Percentiles rank a stretch among this genome's conserved stretches.
phyloP scores from a whole-genome alignment of 2,113 vertebrate genomes.

The Pandion haliaetus region DNA sequence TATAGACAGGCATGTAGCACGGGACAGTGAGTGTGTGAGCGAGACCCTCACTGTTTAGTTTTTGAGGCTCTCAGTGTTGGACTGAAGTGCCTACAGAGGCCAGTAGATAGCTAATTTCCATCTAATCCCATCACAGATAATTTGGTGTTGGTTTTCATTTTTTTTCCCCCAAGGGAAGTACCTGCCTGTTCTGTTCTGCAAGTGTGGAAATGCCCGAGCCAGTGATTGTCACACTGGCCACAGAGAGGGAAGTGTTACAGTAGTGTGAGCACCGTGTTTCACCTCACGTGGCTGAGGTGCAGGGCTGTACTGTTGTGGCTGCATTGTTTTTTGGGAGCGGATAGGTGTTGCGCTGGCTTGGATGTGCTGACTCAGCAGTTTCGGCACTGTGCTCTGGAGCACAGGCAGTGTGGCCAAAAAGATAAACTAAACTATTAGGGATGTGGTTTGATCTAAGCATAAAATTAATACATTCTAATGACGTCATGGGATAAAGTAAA shows the following conservation, averaged over 20 bases:
- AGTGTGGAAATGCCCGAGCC: not conserved
- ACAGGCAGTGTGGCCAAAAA: not conserved
- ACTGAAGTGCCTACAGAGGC: not conserved
- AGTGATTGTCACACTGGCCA: not conserved
- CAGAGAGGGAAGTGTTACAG: not conserved
- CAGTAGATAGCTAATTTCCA: not conserved
- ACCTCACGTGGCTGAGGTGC: not conserved
- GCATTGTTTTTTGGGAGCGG: not conserved
- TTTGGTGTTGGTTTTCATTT: too few species aligned
- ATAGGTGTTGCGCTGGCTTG: not conserved
- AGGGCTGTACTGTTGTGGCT: not conserved
- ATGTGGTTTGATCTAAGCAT: not conserved
- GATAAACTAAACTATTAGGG: not conserved
- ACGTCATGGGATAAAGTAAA: not conserved
- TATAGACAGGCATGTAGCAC: not conserved
- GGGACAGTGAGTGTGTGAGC: not conserved
- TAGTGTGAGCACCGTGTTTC: not conserved
- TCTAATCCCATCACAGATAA: not conserved
- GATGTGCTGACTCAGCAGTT: not conserved
- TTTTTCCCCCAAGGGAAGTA: not conserved
- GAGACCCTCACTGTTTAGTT: not conserved
- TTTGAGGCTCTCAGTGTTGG: not conserved
- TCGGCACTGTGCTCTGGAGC: not conserved
- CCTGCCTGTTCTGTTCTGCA: not conserved
- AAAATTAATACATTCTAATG: not conserved